Evolutionary conservation across 2,888 invertebrate species (phyloP), one percentile per base, ranked within the genome.

Genomic region (Sycophila texana): DNA sequence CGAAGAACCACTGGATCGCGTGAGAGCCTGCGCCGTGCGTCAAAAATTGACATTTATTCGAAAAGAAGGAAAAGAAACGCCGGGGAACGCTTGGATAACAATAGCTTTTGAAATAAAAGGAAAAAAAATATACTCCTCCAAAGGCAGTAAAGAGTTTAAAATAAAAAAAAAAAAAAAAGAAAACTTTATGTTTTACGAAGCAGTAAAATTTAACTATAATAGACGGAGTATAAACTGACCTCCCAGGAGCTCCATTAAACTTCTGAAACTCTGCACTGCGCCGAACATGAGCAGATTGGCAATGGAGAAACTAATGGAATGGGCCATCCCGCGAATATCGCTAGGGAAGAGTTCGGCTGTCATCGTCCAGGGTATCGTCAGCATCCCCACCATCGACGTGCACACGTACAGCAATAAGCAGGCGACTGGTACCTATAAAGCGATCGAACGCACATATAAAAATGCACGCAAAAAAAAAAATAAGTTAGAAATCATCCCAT

Each of bases 281-380:
- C 91, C 89, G 84, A 93, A 93, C 93, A 93, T 93, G 1, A 93
- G 87, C 39, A 93, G 83, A 84, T 93, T 93, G 0, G 93, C 93
- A 83, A 92, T 89, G 53, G 92, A 92, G 86, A 93, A 92, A 61
- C 92, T 91, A 67, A 93, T 90, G 12, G 93, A 92, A 83, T 93
- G 93, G 0, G 93, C 93, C 16, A 93, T 88, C 2, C 93, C 93
- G 26, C 93, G 91, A 61, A 93, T 93, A 82, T 93, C 93, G 2
- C 92, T 91, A 0, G 93, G 93, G 84, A 93, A 93, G 4, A 93
- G 87, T 88, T 93, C 93, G 0, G 93, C 93, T 0, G 93, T 93
- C 93, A 93, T 93, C n/a, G 93, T 93, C 93, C 93, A 93, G 0
- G 93, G 93, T 26, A 93, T 93, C 7, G 92, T 92, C 53, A 93